Conservation (phyloP, 2,797 vertebrate species). For the Rachycentron canadum region DNA sequence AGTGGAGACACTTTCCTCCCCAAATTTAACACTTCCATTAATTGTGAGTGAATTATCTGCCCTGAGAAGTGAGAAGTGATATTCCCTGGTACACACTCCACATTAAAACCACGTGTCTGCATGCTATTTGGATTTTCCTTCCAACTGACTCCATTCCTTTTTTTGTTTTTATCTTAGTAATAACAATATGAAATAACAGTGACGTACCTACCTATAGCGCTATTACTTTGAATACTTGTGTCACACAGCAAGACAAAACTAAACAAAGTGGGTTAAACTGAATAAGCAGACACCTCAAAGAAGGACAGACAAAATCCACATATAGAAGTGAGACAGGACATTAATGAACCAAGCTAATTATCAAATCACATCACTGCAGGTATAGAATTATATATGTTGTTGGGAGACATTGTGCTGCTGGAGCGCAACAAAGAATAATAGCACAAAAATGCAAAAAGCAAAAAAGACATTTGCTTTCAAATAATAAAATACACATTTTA, state of each 20-base stretch:
- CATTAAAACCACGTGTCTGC: conserved; percentile 4
- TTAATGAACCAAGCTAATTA: background rate
- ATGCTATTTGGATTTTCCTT: conserved; percentile 26
- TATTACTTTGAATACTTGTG: background rate
- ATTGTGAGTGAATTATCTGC: conserved; percentile 56
- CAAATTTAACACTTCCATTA: conserved; percentile 61
- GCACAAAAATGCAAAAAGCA: background rate
- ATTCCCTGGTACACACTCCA: conserved; percentile 3
- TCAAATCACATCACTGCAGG: background rate
- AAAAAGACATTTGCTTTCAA: background rate
- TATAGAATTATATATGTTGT: background rate
- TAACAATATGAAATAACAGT: background rate
- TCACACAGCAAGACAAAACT: background rate
- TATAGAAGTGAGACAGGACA: background rate
- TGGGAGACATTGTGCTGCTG: background rate
- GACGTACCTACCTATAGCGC: background rate
- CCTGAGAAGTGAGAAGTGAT: conserved; percentile 26
- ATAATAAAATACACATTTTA: background rate
- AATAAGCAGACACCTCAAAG: background rate
- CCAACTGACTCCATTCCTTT: conserved; percentile 13
- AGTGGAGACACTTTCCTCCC: conserved; percentile 42
- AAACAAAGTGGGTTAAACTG: background rate
- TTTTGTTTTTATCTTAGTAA: background rate
- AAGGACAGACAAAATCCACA: background rate
- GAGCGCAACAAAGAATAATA: no score